A percentile compares a stretch with the other conserved stretches of the same genome.
Evolutionary conservation across 2,888 invertebrate species (phyloP).

Genomic region (Melieria picta): DNA sequence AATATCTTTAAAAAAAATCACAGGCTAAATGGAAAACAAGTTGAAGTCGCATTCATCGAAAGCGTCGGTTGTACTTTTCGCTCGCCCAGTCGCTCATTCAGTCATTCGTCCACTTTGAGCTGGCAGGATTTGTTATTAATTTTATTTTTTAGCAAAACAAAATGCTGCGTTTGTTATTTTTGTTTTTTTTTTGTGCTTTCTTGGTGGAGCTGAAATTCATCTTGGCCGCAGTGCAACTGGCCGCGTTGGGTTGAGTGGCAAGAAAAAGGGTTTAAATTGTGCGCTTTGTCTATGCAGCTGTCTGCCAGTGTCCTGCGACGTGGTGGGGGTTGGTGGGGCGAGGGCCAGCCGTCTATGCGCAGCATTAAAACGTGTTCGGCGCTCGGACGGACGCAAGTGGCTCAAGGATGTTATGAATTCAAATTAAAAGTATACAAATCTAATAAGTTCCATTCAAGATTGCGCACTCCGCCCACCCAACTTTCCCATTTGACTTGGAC

Average conservation of each 20-base stretch:
- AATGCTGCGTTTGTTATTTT: neutral
- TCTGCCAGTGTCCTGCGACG: too few species aligned
- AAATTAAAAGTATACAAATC: slow-evolving; percentile 65
- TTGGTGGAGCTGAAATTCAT: neutral
- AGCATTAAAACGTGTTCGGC: neutral
- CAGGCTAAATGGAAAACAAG: too few species aligned
- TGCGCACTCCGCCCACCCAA: slow-evolving; percentile 35
- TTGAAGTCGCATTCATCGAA: too few species aligned
- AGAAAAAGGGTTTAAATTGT: slow-evolving; percentile 34
- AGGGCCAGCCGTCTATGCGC: slow-evolving; percentile 12
- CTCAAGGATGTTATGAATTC: slow-evolving; percentile 61
- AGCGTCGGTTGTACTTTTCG: too few species aligned
- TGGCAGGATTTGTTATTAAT: neutral
- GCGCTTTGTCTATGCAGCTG: neutral
- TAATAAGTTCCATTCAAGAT: slow-evolving; percentile 62
- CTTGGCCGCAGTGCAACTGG: neutral
- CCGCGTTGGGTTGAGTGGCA: slow-evolving; percentile 1
- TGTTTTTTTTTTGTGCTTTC: neutral
- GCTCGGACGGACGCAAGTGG: slow-evolving; percentile 1
- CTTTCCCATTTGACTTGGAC: too few species aligned
- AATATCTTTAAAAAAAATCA: too few species aligned
- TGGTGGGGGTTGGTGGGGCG: neutral
- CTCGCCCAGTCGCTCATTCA: too few species aligned
- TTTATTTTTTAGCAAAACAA: slow-evolving; percentile 2
- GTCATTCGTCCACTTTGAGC: too few species aligned